Evolutionary conservation across 2,888 invertebrate species (phyloP).

Genomic region (Tenthredo notha): DNA sequence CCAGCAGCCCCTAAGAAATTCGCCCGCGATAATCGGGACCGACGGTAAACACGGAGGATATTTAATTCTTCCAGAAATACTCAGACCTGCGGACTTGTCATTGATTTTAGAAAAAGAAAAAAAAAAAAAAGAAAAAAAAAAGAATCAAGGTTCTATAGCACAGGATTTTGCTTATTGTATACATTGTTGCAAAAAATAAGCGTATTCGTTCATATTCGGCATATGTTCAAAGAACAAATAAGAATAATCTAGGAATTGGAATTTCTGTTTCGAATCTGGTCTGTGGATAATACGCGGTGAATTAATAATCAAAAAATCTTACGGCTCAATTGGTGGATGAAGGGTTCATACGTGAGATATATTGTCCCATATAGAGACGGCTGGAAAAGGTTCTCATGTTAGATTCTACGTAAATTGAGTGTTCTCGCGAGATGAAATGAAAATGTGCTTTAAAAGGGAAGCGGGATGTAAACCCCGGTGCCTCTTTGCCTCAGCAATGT

Average conservation of each 20-base stretch:
- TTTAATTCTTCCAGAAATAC: not conserved
- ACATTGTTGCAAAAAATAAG: not conserved
- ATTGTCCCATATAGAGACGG: not conserved
- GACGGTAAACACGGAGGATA: not conserved
- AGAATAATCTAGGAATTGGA: not conserved
- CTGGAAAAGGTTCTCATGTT: not conserved
- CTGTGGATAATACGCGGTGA: not conserved
- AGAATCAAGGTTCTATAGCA: not conserved
- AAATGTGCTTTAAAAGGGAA: constrained; percentile 32
- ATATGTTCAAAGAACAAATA: not conserved
- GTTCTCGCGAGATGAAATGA: constrained; percentile 26
- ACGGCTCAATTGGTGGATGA: not conserved
- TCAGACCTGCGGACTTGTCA: not conserved
- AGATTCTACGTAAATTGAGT: constrained; percentile 21
- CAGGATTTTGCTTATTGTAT: not conserved
- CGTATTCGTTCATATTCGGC: too few relatives aligned
- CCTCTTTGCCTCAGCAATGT: constrained; percentile 50
- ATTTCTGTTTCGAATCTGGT: not conserved
- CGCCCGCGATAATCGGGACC: not conserved
- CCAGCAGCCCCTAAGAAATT: constrained; percentile 56
- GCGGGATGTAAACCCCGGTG: constrained; percentile 7
- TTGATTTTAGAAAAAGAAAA: not conserved
- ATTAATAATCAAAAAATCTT: not conserved
- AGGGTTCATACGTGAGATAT: not conserved
- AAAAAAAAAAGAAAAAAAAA: not conserved